phyloP scores from a whole-genome alignment of 2,113 vertebrate genomes.

The Triplophysa tibetana region DNA sequence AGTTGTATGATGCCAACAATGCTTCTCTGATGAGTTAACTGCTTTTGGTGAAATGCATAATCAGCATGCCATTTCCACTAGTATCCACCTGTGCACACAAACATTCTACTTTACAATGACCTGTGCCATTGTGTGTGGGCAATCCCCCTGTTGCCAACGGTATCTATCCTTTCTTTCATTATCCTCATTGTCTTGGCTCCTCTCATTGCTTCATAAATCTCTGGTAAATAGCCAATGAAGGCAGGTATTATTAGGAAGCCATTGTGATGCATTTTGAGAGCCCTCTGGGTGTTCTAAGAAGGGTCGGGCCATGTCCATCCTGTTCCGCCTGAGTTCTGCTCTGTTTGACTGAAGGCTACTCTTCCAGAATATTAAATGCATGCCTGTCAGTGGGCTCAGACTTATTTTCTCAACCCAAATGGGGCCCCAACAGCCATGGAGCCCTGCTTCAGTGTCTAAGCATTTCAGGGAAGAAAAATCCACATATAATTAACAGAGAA shows the following conservation, averaged over 20 bases:
- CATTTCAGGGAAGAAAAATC: background rate
- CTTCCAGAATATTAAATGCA: constrained; percentile 31
- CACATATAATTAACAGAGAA: constrained; percentile 24
- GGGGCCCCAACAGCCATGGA: constrained; percentile 15
- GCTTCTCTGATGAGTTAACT: constrained; percentile 22
- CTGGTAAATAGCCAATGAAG: constrained; percentile 43
- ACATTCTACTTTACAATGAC: constrained; percentile 15
- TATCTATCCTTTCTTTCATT: constrained; percentile 40
- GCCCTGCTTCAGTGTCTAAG: background rate
- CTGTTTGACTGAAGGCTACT: constrained; percentile 18
- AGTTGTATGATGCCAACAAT: background rate
- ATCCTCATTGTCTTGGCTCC: constrained; percentile 47
- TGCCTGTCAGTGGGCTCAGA: constrained; percentile 17
- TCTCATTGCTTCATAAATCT: constrained; percentile 51
- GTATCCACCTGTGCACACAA: constrained; percentile 43
- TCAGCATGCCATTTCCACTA: constrained; percentile 13
- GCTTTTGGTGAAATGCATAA: background rate
- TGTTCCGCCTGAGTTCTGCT: constrained; percentile 33
- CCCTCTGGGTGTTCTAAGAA: constrained; percentile 29
- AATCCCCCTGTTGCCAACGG: constrained; percentile 36
- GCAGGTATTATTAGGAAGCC: constrained; percentile 35
- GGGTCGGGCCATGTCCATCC: constrained; percentile 15
- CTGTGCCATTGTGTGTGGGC: constrained; percentile 6
- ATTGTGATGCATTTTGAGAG: constrained; percentile 49
- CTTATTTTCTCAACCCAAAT: constrained; percentile 20